These are phyloP conservation scores for Ispidina picta DNA, from an alignment of 2,797 vertebrate species.

Conservation along the genomic window DNA sequence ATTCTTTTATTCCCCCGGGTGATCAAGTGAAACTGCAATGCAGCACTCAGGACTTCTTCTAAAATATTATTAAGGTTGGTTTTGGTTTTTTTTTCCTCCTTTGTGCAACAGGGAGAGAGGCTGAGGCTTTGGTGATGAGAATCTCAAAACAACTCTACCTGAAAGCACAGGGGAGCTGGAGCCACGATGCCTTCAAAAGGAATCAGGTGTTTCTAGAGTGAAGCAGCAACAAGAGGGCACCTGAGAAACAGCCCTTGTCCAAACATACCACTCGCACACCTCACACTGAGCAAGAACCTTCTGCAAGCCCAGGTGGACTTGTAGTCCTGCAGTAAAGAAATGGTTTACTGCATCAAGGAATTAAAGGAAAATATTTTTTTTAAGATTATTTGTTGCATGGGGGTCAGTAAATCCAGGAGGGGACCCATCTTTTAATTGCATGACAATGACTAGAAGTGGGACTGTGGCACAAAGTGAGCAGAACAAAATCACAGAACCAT, in stretches of 20 bases:
- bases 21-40: conserved; percentile 38
- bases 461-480: not conserved
- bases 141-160: not conserved
- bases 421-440: not conserved
- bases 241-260: not conserved
- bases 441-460: not conserved
- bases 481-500: not conserved
- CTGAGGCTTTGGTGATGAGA: not conserved
- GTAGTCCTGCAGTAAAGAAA: rapidly evolving
- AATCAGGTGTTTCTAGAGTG: not conserved
- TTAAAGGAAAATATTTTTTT: not conserved
- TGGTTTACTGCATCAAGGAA: rapidly evolving
- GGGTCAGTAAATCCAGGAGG: not conserved
- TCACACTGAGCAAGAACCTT: not conserved
- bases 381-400: not conserved
- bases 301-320: not conserved
- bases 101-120: not conserved
- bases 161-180: not conserved
- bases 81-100: not conserved
- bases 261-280: rapidly evolving
- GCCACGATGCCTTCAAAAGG: rapidly evolving
- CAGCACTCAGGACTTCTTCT: conserved; percentile 11
- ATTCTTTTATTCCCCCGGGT: conserved; percentile 52
- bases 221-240: not conserved
- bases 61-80: not conserved